These are phyloP conservation scores for Chouioia cunea DNA, from an alignment of 2,888 invertebrate species.

Conservation along the genomic window DNA sequence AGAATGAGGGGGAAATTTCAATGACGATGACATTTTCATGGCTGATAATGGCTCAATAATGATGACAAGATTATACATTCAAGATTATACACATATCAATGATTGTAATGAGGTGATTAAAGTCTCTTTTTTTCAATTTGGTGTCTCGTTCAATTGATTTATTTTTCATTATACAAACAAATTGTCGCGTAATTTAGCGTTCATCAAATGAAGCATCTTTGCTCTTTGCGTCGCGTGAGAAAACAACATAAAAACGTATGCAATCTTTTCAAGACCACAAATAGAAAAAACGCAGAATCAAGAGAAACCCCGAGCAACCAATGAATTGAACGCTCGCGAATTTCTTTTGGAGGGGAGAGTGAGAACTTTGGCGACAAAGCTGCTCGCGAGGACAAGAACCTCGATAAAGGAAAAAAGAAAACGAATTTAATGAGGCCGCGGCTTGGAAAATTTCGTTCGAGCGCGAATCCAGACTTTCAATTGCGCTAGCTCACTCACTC, in stretches of 20 bases:
- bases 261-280: too few relatives aligned
- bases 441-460: slow-evolving; percentile 33
- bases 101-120: slow-evolving; percentile 22
- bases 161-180: not conserved
- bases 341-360: not conserved
- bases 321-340: too few relatives aligned
- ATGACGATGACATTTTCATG: slow-evolving; percentile 50
- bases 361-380: not conserved
- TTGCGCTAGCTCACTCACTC: not conserved
- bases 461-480: slow-evolving; percentile 19
- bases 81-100: slow-evolving; percentile 1
- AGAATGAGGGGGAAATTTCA: slow-evolving; percentile 47
- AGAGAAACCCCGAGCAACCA: too few relatives aligned
- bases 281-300: too few relatives aligned
- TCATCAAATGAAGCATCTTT: too few relatives aligned
- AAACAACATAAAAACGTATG: not conserved
- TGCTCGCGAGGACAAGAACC: too few relatives aligned
- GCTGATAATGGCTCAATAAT: slow-evolving; percentile 43
- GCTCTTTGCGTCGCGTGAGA: not conserved
- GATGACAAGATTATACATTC: slow-evolving; percentile 39
- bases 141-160: slow-evolving; percentile 3
- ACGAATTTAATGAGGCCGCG: slow-evolving; percentile 38
- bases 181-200: too few relatives aligned
- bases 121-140: slow-evolving; percentile 21
- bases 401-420: slow-evolving; percentile 13